These are phyloP conservation scores for Strigamia maritima DNA, from an alignment of 2,888 invertebrate genomes.

Conservation along the genomic window DNA sequence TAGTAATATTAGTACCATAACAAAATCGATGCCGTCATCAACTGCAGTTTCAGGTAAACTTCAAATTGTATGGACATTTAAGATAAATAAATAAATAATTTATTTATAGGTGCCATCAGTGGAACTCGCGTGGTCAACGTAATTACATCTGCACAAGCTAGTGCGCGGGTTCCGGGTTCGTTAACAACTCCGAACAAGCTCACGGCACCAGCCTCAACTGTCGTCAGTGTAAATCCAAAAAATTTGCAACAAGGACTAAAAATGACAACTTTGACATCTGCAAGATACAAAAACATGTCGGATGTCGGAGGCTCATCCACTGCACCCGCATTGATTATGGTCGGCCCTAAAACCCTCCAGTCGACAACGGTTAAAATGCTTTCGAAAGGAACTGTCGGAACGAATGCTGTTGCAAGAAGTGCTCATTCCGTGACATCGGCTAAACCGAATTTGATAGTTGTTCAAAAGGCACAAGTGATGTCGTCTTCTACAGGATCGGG, in stretches of 20 bases:
- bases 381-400: not conserved
- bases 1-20: slow-evolving; percentile 34
- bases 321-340: slow-evolving; percentile 39
- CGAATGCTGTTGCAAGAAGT: not conserved
- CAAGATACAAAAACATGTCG: not conserved
- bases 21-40: slow-evolving; percentile 40
- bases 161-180: not conserved
- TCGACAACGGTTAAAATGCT: slow-evolving; percentile 40
- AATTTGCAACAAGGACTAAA: slow-evolving; percentile 15
- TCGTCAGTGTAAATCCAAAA: slow-evolving; percentile 25
- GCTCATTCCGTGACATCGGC: slow-evolving; percentile 2
- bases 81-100: too few relatives aligned
- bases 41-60: not conserved
- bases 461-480: slow-evolving; percentile 55
- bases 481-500: not conserved
- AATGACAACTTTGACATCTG: not conserved
- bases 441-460: slow-evolving; percentile 62
- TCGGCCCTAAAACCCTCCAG: slow-evolving; percentile 39
- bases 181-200: not conserved
- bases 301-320: not conserved
- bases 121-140: slow-evolving; percentile 42
- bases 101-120: slow-evolving; percentile 35
- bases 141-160: slow-evolving; percentile 38
- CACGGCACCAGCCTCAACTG: not conserved
- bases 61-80: too few relatives aligned